Conservation (phyloP, 2,113 vertebrate species). For the Saccopteryx bilineata region DNA sequence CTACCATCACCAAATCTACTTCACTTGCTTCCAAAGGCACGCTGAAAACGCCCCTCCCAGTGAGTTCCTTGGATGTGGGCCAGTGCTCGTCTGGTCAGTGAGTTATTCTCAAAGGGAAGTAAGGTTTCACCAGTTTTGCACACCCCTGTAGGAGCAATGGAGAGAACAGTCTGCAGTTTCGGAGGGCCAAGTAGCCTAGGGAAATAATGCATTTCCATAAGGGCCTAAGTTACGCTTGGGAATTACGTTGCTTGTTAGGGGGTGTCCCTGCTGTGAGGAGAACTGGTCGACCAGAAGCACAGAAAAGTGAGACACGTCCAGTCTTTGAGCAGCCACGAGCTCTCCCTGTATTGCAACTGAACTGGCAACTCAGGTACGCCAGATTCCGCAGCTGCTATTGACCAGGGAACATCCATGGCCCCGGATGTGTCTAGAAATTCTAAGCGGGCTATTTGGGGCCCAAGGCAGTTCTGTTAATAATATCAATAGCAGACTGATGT, state of each 20-base stretch:
- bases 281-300: slow-evolving; percentile 35
- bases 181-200: slow-evolving; percentile 56
- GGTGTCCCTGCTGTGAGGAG: slow-evolving; percentile 13
- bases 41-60: not conserved
- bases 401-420: not conserved
- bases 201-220: slow-evolving; percentile 61
- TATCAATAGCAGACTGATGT: slow-evolving; percentile 25
- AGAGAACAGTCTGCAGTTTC: slow-evolving; percentile 23
- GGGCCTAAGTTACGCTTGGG: slow-evolving; percentile 19
- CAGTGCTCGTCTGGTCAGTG: not conserved
- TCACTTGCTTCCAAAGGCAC: not conserved
- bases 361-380: not conserved
- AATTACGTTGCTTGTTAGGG: slow-evolving; percentile 56
- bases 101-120: slow-evolving; percentile 27
- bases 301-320: not conserved
- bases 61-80: not conserved
- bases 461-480: not conserved
- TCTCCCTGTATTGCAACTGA: not conserved
- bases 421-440: not conserved
- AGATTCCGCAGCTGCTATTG: not conserved
- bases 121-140: slow-evolving; percentile 18
- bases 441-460: not conserved
- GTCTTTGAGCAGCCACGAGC: not conserved
- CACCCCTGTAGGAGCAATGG: slow-evolving; percentile 13
- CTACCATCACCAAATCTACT: not conserved